Evolutionary conservation across 2,888 invertebrate genomes (phyloP), one percentile per base, ranked within the genome.

Genomic region (Drosophila eohydei): DNA sequence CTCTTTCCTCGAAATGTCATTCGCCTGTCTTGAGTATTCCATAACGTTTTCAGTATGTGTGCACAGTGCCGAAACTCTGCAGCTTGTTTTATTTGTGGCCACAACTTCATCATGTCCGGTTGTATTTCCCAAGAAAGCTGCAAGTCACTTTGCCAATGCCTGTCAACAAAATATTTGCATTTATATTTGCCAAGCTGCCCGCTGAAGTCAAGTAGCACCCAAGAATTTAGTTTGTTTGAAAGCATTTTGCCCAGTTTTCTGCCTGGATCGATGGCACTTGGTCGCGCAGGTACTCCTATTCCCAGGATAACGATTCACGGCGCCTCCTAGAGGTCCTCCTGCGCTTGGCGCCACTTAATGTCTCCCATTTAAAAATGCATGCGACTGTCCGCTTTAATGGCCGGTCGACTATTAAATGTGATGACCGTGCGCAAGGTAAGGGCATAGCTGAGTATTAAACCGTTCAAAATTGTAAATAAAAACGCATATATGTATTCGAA

Each of bases 391-490:
- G 51, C 54, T 68, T 56, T 68, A 80, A 74, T 74, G 82, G 74
- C 43, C 63, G 36, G 46, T 28, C 48, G 73, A 73, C 78, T 78
- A 76, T 81, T 81, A 81, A 81, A 78, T 77, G 67, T 64, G 76
- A 79, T 65, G 75, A 46, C 69, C 52, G 50, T 51, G 59, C 44
- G 58, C 61, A 38, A 28, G 67, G 52, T 57, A 26, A 51, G 69
- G 69, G 63, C 30, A 14, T 14, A 26, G 11, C 26, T 6, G 32
- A 64, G 32, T 70, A 78, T 82, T 85, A 60, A 81, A 78, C 78
- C 81, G 85, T 83, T 84, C 76, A 81, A 86, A 84, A 82, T 74
- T 85, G 84, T 85, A 85, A 82, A 85, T 85, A 85, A 74, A 80
- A 65, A 62, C 60, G 71, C 69, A 64, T 74, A 60, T 59, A 64